phyloP scores from a whole-genome alignment of 2,888 invertebrate species.

The Lumbricus terrestris region DNA sequence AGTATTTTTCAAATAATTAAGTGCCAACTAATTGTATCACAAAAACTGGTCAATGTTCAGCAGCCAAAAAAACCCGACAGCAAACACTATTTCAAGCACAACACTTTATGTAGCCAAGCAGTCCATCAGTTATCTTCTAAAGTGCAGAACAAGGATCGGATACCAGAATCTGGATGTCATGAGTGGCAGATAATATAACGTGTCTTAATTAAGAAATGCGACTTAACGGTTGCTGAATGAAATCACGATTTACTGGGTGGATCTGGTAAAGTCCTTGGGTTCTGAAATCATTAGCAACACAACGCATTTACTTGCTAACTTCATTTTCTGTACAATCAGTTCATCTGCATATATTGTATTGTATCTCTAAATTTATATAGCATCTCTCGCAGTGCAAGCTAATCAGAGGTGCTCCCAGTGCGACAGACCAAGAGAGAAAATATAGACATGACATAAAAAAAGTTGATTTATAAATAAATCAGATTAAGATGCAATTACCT shows the following conservation, averaged over 20 bases:
- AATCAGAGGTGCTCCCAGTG: too few relatives aligned
- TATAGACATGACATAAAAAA: not conserved
- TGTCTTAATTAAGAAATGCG: not conserved
- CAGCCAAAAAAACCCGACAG: not conserved
- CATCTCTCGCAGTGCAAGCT: too few relatives aligned
- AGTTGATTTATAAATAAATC: not conserved
- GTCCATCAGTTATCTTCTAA: not conserved
- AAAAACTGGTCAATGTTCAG: not conserved
- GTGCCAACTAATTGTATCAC: not conserved
- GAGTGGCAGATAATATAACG: not conserved
- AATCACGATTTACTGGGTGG: not conserved
- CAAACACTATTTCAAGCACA: not conserved
- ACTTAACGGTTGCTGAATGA: not conserved
- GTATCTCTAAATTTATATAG: too few relatives aligned
- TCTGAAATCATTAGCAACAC: slow-evolving; percentile 3
- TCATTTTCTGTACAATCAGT: not conserved
- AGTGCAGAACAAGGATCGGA: not conserved
- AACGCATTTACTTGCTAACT: not conserved
- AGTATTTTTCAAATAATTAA: not conserved
- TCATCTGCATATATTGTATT: too few relatives aligned
- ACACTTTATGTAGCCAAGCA: too few relatives aligned
- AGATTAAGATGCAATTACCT: not conserved
- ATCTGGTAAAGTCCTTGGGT: not conserved
- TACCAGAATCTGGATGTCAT: not conserved
- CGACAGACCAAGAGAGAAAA: too few relatives aligned